Evolutionary conservation across 1,140 invertebrate species (phyloP).

Genomic region (Adoxophyes honmai): DNA sequence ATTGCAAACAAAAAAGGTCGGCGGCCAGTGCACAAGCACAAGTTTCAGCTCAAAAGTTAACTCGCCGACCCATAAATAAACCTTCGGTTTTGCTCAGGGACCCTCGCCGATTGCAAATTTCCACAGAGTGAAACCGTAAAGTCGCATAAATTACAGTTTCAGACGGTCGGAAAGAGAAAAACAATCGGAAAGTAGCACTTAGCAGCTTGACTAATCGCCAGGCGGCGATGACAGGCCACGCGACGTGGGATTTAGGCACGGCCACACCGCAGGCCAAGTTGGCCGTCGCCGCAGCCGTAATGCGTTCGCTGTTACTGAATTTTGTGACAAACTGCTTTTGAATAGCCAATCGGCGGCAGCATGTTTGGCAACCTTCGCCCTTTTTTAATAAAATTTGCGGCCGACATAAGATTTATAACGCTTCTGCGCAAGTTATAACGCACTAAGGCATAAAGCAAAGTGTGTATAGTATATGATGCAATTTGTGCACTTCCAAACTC

Average conservation of each 20-base stretch:
- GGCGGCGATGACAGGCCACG: constrained; percentile 54
- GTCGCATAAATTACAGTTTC: constrained; percentile 72
- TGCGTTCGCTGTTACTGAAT: constrained; percentile 27
- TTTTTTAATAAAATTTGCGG: neutral
- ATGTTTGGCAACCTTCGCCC: constrained; percentile 2
- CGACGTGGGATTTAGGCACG: constrained; percentile 40
- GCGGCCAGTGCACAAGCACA: constrained; percentile 48
- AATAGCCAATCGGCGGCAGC: constrained; percentile 29
- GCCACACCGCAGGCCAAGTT: constrained; percentile 32
- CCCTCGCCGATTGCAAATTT: constrained; percentile 68
- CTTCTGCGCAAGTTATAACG: neutral
- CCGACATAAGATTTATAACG: neutral
- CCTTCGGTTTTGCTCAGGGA: constrained; percentile 68
- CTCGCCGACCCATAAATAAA: constrained; percentile 69
- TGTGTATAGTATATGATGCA: neutral
- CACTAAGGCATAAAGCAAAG: neutral
- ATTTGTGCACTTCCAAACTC: neutral
- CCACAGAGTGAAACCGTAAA: constrained; percentile 62
- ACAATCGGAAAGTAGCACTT: constrained; percentile 71
- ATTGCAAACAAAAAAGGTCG: constrained; percentile 55
- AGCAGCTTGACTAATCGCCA: constrained; percentile 70
- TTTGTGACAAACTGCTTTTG: constrained; percentile 33
- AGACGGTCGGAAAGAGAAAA: constrained; percentile 62
- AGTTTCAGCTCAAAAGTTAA: constrained; percentile 65
- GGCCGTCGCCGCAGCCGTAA: constrained; percentile 25